Percentiles rank a stretch among this genome's conserved stretches.
phyloP scores from a whole-genome alignment of 2,888 invertebrate genomes.

The Acanthosepion lycidas region DNA sequence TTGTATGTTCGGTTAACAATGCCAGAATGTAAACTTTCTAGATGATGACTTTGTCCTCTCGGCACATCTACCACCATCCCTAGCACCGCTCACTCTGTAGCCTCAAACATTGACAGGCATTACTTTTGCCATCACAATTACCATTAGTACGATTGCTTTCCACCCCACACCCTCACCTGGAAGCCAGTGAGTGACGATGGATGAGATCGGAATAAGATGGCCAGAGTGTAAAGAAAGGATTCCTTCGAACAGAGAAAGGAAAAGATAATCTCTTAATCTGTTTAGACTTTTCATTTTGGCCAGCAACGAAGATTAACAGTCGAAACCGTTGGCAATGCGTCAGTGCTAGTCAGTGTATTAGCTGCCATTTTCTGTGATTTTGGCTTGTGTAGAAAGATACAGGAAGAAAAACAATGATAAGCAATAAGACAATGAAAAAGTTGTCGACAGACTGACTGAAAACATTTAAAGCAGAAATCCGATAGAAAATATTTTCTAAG shows the following conservation, averaged over 20 bases:
- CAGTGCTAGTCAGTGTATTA: background rate
- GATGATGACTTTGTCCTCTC: too few relatives aligned
- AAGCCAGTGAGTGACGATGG: background rate
- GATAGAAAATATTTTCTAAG: too few relatives aligned
- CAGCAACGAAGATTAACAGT: background rate
- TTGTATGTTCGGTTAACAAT: background rate
- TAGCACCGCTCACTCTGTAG: background rate
- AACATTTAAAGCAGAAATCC: too few relatives aligned
- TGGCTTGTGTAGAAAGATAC: background rate
- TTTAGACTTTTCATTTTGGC: background rate
- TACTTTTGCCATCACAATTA: background rate
- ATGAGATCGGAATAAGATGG: background rate
- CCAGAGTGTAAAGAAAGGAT: background rate
- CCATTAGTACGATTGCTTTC: background rate
- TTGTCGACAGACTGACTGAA: background rate
- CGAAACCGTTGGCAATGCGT: background rate
- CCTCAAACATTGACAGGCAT: background rate
- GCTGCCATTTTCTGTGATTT: background rate
- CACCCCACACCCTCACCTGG: too few relatives aligned
- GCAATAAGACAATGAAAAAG: background rate
- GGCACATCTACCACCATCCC: background rate
- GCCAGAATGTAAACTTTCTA: too few relatives aligned
- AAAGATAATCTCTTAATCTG: constrained; percentile 18
- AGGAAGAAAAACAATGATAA: background rate
- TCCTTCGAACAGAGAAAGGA: background rate